These are phyloP conservation scores for Periophthalmus magnuspinnatus DNA, from an alignment of 2,797 vertebrate species.

Conservation along the genomic window DNA sequence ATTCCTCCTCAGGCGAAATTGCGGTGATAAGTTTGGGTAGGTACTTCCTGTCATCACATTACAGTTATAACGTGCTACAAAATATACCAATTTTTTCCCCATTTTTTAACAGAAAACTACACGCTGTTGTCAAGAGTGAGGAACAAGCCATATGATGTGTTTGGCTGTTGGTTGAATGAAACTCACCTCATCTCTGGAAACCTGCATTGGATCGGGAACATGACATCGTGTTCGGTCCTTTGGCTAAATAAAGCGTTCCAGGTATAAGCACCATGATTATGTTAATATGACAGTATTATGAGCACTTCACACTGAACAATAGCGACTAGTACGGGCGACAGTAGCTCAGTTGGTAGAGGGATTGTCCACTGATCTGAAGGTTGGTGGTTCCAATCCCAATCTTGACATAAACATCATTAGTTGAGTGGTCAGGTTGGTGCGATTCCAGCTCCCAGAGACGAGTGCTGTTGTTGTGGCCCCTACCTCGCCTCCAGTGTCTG, in stretches of 20 bases:
- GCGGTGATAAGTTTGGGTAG: conserved; percentile 94
- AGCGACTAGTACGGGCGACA: too few species aligned
- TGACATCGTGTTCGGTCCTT: conserved; percentile 97
- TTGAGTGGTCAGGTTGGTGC: too few species aligned
- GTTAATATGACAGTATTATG: too few species aligned
- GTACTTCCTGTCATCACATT: conserved; percentile 11
- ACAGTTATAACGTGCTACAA: neutral
- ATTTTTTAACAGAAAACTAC: conserved; percentile 83
- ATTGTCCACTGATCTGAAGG: too few species aligned
- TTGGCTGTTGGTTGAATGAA: conserved; percentile 98
- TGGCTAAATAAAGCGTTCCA: conserved; percentile 99
- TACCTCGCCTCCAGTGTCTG: too few species aligned
- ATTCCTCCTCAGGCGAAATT: conserved; percentile 93
- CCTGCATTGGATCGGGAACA: conserved; percentile 92
- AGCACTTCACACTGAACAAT: too few species aligned
- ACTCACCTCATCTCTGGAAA: conserved; percentile 96
- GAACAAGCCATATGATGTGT: conserved; percentile 97
- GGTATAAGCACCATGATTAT: conserved; percentile 65
- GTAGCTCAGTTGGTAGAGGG: too few species aligned
- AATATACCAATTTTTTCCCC: neutral
- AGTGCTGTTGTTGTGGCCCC: too few species aligned
- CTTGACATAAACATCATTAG: too few species aligned
- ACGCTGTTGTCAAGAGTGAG: conserved; percentile 89
- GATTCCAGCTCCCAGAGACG: too few species aligned
- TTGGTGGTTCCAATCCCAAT: too few species aligned